Conservation (phyloP, 2,797 vertebrate species). For the Craterocephalus amniculus region DNA sequence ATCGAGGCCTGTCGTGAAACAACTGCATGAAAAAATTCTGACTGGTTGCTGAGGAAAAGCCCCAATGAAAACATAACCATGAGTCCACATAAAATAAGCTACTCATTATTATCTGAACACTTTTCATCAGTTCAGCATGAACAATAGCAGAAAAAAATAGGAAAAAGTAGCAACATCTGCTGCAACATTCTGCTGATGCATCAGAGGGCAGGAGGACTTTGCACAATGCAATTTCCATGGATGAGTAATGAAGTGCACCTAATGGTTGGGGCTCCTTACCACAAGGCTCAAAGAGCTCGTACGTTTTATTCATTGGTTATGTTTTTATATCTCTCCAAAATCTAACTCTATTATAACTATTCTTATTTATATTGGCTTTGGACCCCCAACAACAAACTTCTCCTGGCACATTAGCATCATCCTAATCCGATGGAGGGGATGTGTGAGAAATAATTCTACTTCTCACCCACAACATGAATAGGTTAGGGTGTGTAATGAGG, state of each 20-base stretch:
- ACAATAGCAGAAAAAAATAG: slow-evolving; percentile 16
- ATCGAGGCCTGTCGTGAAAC: slow-evolving; percentile 14
- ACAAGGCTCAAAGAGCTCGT: slow-evolving; percentile 28
- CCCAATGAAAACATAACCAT: neutral
- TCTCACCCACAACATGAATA: slow-evolving; percentile 71
- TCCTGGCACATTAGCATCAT: slow-evolving; percentile 60
- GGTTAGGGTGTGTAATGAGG: slow-evolving; percentile 77
- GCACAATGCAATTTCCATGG: slow-evolving; percentile 33
- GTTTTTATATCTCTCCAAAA: slow-evolving; percentile 9
- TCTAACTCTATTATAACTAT: slow-evolving; percentile 1
- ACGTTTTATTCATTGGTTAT: slow-evolving; percentile 19
- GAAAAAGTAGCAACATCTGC: slow-evolving; percentile 28
- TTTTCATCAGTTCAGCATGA: slow-evolving; percentile 38
- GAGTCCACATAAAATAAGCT: slow-evolving; percentile 20
- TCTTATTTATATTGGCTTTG: neutral
- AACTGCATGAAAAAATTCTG: slow-evolving; percentile 11
- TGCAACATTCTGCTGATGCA: slow-evolving; percentile 25
- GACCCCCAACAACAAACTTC: slow-evolving; percentile 42
- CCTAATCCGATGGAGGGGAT: slow-evolving; percentile 59
- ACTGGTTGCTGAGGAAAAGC: slow-evolving; percentile 1
- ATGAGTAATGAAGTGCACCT: slow-evolving; percentile 52
- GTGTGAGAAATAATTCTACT: slow-evolving; percentile 65
- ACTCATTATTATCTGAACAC: slow-evolving; percentile 28
- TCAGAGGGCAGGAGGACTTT: slow-evolving; percentile 31
- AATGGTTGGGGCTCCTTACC: slow-evolving; percentile 35